phyloP scores from a whole-genome alignment of 2,113 vertebrate species.

The Nothobranchius furzeri region DNA sequence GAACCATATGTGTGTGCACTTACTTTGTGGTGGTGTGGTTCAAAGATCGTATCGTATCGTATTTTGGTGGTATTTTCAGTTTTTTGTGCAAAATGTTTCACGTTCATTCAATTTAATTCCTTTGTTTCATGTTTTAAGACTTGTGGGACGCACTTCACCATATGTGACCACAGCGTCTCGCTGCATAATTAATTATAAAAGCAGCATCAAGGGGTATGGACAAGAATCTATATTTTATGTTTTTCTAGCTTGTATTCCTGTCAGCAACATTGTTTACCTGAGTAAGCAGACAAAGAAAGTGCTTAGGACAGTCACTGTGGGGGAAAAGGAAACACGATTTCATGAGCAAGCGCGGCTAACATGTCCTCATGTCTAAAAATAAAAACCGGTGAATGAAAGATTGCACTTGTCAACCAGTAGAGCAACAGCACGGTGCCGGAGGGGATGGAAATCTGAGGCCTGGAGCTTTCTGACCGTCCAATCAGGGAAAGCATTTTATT shows the following conservation, averaged over 20 bases:
- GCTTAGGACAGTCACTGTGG: neutral
- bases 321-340: slow-evolving; percentile 30
- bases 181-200: slow-evolving; percentile 15
- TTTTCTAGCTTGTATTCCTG: slow-evolving; percentile 14
- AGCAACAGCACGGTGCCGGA: slow-evolving; percentile 8
- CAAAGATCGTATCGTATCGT: too few species aligned
- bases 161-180: neutral
- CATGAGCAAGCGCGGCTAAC: slow-evolving; percentile 32
- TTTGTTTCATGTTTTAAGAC: too few species aligned
- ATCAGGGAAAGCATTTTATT: slow-evolving; percentile 43
- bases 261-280: slow-evolving; percentile 9
- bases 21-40: too few species aligned
- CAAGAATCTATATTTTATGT: neutral
- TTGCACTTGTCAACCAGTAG: neutral
- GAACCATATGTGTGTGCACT: too few species aligned
- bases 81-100: too few species aligned
- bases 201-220: neutral
- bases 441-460: slow-evolving; percentile 28
- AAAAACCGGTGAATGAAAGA: slow-evolving; percentile 11
- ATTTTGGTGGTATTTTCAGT: too few species aligned
- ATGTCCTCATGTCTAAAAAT: slow-evolving; percentile 17
- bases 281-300: slow-evolving; percentile 15
- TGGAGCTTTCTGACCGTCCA: slow-evolving; percentile 37
- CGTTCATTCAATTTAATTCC: too few species aligned
- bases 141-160: neutral